Percentiles rank a stretch among this genome's conserved stretches.
phyloP scores from a whole-genome alignment of 1,140 invertebrate genomes.

The Eupristina koningsbergeri region DNA sequence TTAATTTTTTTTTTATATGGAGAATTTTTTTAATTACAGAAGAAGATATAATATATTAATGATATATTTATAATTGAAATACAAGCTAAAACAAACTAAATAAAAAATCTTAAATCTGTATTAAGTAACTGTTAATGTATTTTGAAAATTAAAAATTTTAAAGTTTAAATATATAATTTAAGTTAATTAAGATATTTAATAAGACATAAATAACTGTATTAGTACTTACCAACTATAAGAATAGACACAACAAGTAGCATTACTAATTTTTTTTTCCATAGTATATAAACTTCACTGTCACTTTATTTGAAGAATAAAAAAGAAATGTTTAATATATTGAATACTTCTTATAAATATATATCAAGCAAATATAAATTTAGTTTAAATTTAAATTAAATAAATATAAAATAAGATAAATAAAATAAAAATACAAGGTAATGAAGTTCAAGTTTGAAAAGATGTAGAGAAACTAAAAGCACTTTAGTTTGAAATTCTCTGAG shows the following conservation, averaged over 20 bases:
- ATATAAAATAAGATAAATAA: not conserved
- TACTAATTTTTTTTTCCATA: not conserved
- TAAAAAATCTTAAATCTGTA: too few species aligned
- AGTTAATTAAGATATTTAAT: not conserved
- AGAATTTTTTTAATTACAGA: too few species aligned
- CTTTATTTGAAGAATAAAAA: constrained; percentile 18
- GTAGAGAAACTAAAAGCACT: constrained; percentile 60
- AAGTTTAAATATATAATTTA: too few species aligned
- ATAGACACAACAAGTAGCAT: not conserved
- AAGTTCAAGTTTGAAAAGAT: constrained; percentile 53
- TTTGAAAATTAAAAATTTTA: too few species aligned
- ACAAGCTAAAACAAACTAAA: too few species aligned
- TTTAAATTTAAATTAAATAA: not conserved
- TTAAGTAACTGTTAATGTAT: too few species aligned
- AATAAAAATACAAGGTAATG: constrained; percentile 6
- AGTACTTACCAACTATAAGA: constrained; percentile 28
- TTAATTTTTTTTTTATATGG: too few species aligned
- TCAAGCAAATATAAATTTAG: not conserved
- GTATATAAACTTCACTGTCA: constrained; percentile 24
- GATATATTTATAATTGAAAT: too few species aligned
- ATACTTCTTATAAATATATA: not conserved
- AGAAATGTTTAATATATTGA: not conserved
- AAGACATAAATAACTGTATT: not conserved
- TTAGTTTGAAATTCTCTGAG: constrained; percentile 54
- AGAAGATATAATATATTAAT: too few species aligned